phyloP scores from a whole-genome alignment of 1,140 invertebrate species.

The Episyrphus balteatus region DNA sequence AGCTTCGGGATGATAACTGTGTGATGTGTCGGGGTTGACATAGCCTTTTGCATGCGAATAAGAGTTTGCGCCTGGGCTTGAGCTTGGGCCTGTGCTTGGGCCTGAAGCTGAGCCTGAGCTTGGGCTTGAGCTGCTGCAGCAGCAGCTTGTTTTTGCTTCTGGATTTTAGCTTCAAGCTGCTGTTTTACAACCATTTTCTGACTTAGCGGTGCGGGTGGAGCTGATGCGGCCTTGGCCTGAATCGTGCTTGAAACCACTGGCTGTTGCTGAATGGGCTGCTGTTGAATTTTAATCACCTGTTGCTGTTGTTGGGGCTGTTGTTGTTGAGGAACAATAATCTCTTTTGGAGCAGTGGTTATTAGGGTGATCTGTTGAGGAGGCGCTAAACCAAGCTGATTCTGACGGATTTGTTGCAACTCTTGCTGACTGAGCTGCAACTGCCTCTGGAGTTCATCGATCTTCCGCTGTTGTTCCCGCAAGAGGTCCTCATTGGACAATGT shows the following conservation, averaged over 20 bases:
- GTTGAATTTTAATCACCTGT: neutral
- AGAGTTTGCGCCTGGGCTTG: slow-evolving; percentile 14
- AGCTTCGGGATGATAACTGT: slow-evolving; percentile 4
- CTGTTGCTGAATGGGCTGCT: slow-evolving; percentile 23
- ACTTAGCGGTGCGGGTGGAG: slow-evolving; percentile 16
- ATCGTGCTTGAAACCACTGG: slow-evolving; percentile 10
- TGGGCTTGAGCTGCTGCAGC: slow-evolving; percentile 19
- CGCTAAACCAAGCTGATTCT: slow-evolving; percentile 6
- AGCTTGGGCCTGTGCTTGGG: slow-evolving; percentile 38
- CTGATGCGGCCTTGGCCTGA: slow-evolving; percentile 15
- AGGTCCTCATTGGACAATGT: slow-evolving; percentile 50
- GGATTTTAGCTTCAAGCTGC: slow-evolving; percentile 56
- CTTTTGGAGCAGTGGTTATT: slow-evolving; percentile 5
- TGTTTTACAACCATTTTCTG: slow-evolving; percentile 51
- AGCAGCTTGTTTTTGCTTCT: slow-evolving; percentile 36
- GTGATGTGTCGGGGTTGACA: neutral
- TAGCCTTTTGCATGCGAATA: neutral
- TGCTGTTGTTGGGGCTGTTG: slow-evolving; percentile 36
- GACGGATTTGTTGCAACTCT: slow-evolving; percentile 54
- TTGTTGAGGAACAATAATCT: slow-evolving; percentile 20
- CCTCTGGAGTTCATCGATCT: slow-evolving; percentile 77
- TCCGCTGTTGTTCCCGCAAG: slow-evolving; percentile 71
- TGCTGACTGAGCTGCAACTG: slow-evolving; percentile 65
- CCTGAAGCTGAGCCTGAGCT: slow-evolving; percentile 16
- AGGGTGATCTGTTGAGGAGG: neutral